Evolutionary conservation across 2,797 vertebrate genomes (phyloP).

Genomic region (Cuniculus paca): DNA sequence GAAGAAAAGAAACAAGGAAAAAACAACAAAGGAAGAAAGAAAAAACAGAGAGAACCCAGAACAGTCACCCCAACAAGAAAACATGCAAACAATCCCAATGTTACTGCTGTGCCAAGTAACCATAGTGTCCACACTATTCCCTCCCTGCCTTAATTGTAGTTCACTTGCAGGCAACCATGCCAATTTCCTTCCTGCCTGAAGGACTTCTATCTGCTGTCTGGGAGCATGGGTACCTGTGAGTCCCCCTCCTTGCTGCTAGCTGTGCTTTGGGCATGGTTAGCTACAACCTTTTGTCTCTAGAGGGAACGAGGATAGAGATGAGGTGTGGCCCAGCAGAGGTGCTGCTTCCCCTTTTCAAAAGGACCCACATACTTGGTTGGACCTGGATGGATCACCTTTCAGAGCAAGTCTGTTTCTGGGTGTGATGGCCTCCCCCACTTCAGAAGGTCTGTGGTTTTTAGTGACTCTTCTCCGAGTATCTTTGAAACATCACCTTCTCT

Average conservation of each 20-base stretch:
- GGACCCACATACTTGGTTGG: background rate
- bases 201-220: background rate
- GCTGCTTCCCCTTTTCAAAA: background rate
- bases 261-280: background rate
- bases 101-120: background rate
- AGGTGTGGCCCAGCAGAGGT: background rate
- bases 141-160: background rate
- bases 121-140: background rate
- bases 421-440: background rate
- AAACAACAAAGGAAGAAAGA: background rate
- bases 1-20: background rate
- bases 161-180: accelerated
- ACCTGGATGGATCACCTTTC: background rate
- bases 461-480: background rate
- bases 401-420: background rate
- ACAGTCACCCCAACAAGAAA: background rate
- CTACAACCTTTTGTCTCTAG: background rate
- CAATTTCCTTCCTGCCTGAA: background rate
- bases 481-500: background rate
- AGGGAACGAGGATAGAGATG: background rate
- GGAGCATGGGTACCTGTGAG: background rate
- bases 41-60: background rate
- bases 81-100: background rate
- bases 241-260: background rate
- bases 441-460: background rate